phyloP scores from a whole-genome alignment of 2,113 vertebrate genomes.

The Archilochus colubris region DNA sequence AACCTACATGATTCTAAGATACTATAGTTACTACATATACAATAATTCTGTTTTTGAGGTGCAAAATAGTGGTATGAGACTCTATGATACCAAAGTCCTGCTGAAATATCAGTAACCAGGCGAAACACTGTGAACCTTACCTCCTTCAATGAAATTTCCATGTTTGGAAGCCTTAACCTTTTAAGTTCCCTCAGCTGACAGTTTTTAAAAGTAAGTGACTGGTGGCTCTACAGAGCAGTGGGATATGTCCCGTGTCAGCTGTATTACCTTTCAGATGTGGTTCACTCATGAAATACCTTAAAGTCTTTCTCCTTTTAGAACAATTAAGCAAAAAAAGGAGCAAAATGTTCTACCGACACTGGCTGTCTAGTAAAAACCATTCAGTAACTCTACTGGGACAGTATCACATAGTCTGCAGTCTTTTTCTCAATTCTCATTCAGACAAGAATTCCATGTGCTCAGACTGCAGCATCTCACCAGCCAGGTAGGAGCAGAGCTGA shows the following conservation, averaged over 20 bases:
- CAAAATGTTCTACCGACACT: not conserved
- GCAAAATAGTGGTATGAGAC: not conserved
- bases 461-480: fast-evolving
- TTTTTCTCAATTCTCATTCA: not conserved
- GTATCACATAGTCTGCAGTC: not conserved
- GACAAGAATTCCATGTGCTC: not conserved
- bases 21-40: not conserved
- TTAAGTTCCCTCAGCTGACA: not conserved
- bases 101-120: not conserved
- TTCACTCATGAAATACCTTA: not conserved
- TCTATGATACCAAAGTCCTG: not conserved
- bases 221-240: not conserved
- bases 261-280: not conserved
- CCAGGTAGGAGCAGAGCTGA: not conserved
- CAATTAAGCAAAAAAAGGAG: not conserved
- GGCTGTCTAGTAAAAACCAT: not conserved
- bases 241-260: not conserved
- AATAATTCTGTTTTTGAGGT: not conserved
- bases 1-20: not conserved
- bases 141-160: not conserved
- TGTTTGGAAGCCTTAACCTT: not conserved
- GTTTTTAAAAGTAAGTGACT: not conserved
- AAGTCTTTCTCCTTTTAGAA: not conserved
- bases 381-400: not conserved
- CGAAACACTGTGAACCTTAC: not conserved